Evolutionary conservation across 2,113 vertebrate species (phyloP), one percentile per base, ranked within the genome.

Genomic region (Haemorhous mexicanus): DNA sequence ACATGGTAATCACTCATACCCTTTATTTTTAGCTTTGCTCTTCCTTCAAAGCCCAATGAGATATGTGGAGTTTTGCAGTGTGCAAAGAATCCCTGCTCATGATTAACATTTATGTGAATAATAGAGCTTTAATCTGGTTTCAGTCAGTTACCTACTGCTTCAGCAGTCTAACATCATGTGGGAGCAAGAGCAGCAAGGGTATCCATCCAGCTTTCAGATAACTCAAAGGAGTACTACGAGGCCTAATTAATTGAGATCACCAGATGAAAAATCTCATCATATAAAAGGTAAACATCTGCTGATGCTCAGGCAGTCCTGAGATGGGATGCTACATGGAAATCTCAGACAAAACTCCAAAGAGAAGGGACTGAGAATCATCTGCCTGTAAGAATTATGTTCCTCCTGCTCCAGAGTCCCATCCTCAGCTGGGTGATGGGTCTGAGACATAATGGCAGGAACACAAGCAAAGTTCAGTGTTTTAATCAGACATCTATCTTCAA

Each of bases 101-200:
- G 88, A 95, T 90, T 94, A 96, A 94, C 90, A 78, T 84, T 80
- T 75, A 30, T 68, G 90, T 68, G 92, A 90, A 95, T 90, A 94
- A 94, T 74, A 94, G 86, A 93, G 88, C 96, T 96, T 96, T 96
- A 96, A 93, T 92, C 92, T 94, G 80, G 64, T 84, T 92, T 89
- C 90, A 96, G 90, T 87, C 90, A 84, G 92, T 90, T 84, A 94
- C 94, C 96, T 94, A 93, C 92, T 78, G 92, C 80, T 90, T 61
- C 94, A 89, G 90, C 88, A 94, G 73, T 81, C 85, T 67, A 88
- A 95, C 90, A 93, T 90, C 94, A 94, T 72, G 59, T 86, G 92
- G 79, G 76, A 96, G 72, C 79, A 86, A 30, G 73, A 93, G 90
- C 10, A 94, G 76, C 4, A 35, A 90, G 79, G 47, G 92, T 90